phyloP scores from a whole-genome alignment of 2,113 vertebrate genomes.

The Chaenocephalus aceratus region DNA sequence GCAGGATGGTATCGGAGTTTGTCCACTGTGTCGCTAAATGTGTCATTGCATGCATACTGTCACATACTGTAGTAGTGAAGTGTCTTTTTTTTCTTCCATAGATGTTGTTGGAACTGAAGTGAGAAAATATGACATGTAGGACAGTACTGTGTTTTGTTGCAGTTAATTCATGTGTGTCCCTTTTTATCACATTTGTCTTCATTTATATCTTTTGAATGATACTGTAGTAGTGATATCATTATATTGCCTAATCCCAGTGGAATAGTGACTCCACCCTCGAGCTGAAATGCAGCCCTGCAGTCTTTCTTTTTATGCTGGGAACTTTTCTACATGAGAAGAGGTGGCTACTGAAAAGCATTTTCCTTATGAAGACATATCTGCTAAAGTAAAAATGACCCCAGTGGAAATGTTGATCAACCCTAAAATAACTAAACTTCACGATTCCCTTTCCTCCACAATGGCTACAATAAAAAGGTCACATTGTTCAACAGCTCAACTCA shows the following conservation, averaged over 20 bases:
- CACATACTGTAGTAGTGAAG: neutral
- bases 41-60: neutral
- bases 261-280: neutral
- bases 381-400: neutral
- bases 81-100: neutral
- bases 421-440: neutral
- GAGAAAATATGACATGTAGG: too few relatives aligned
- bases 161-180: neutral
- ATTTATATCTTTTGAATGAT: neutral
- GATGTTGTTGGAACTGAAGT: too few relatives aligned
- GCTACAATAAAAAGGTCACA: conserved; percentile 10
- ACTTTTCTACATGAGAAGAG: neutral
- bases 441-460: neutral
- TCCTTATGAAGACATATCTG: neutral
- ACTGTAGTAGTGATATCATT: neutral
- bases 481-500: conserved; percentile 4
- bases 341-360: neutral
- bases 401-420: neutral
- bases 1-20: neutral
- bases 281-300: neutral
- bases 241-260: neutral
- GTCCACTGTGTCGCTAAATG: neutral
- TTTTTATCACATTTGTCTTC: neutral
- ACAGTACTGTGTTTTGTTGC: neutral
- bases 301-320: neutral